These are phyloP conservation scores for Hydrocynus forskahlii DNA, from an alignment of 2,797 vertebrate genomes.

Conservation along the genomic window DNA sequence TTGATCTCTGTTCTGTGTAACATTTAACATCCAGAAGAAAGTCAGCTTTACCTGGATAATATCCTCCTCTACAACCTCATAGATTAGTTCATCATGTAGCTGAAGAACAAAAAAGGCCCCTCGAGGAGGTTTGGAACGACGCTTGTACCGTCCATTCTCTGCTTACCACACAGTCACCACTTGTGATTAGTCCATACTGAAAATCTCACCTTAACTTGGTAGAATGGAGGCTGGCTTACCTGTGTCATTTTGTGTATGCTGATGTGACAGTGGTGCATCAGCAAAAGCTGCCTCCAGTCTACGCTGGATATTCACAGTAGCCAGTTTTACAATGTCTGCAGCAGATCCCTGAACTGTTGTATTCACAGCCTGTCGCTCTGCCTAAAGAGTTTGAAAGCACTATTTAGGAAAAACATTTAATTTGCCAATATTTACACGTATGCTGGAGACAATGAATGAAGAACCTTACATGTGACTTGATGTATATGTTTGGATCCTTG, in stretches of 20 bases:
- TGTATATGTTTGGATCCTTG: slow-evolving; percentile 83
- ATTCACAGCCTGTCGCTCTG: slow-evolving; percentile 96
- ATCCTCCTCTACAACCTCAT: slow-evolving; percentile 90
- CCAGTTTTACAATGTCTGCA: slow-evolving; percentile 95
- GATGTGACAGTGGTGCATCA: slow-evolving; percentile 79
- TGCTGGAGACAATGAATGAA: background rate
- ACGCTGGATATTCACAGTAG: slow-evolving; percentile 92
- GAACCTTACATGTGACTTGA: slow-evolving; percentile 87
- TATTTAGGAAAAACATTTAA: background rate
- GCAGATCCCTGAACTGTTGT: slow-evolving; percentile 95
- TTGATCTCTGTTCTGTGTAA: background rate
- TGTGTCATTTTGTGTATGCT: slow-evolving; percentile 74
- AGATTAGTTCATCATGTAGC: slow-evolving; percentile 96
- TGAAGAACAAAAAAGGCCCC: slow-evolving; percentile 94
- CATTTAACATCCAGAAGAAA: background rate
- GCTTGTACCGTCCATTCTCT: slow-evolving; percentile 59
- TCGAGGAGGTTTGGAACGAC: slow-evolving; percentile 63
- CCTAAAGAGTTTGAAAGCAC: slow-evolving; percentile 71
- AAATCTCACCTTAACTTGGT: background rate
- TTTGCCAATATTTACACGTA: background rate
- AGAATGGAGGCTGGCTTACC: slow-evolving; percentile 19
- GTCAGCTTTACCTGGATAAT: slow-evolving; percentile 84
- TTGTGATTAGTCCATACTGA: background rate
- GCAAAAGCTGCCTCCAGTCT: slow-evolving; percentile 78
- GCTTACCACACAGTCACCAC: slow-evolving; percentile 30